Evolutionary conservation across 2,113 vertebrate genomes (phyloP), one percentile per base, ranked within the genome.

Genomic region (Pollimyrus isidori): DNA sequence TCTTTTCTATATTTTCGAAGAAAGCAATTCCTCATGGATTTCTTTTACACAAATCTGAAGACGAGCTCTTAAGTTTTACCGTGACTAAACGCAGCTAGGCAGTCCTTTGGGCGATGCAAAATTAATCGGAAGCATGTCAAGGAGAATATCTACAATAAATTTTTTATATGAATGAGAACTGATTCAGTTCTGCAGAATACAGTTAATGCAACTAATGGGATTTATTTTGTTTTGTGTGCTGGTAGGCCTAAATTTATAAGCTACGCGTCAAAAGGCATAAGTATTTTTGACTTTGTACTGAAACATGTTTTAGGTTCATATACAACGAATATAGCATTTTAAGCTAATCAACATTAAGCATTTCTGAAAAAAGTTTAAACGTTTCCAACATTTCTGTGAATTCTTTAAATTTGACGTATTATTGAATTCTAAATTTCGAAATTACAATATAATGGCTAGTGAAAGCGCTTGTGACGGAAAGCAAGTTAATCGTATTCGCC

Each of bases 141-240:
- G 76, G 85, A 86, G 50, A 87, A 73, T 87, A 35, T 73, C 48
- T 23, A 13, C 26, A 52, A 87, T 90, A 53, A 87, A 90, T 53
- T 90, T 87, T 76, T 87, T 86, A 87, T 87, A 53, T 13, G 82
- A 69, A 87, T 89, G 42, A 80, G 46, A 39, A 87, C 50, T 39
- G 80, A 42, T 9, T 7, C 80, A 48, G 35, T 49, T 76, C 52
- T 84, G 80, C 80, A n/a, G 80, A 58, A 69, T 30, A 69, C n/a
- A 69, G 9, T 69, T 69, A 11, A 69, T 13, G 26, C 9, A 82
- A 89, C 35, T 26, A n/a, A 58, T 58, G 21, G 82, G 17, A 82
- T 83, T 89, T 15, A 82, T 82, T 3, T 10, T 9, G 35, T 49
- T 53, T 19, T n/a, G 46, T 89, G 11, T 45, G 42, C 48, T 53